Evolutionary conservation across 2,113 vertebrate genomes (phyloP).

Genomic region (Triplophysa siluroides): DNA sequence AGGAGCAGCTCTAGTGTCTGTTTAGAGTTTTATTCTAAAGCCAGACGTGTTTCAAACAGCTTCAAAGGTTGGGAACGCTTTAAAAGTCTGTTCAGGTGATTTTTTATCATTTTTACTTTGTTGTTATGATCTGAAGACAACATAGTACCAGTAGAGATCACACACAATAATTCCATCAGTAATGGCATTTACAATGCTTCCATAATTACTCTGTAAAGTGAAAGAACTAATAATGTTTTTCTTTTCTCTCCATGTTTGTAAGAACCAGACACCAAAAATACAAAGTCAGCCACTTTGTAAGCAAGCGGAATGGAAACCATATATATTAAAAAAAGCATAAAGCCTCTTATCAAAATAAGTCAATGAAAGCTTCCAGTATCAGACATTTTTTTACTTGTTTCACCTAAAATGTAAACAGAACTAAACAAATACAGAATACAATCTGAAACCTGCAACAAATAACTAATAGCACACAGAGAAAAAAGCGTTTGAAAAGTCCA

Average conservation of each 20-base stretch:
- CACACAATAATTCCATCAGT: slow-evolving; percentile 57
- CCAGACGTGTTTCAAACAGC: background rate
- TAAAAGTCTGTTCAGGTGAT: slow-evolving; percentile 34
- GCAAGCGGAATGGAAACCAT: slow-evolving; percentile 56
- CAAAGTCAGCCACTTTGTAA: slow-evolving; percentile 54
- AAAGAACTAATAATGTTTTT: slow-evolving; percentile 50
- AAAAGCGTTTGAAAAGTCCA: slow-evolving; percentile 75
- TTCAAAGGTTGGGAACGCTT: slow-evolving; percentile 43
- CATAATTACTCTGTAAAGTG: slow-evolving; percentile 59
- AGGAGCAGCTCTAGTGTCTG: slow-evolving; percentile 54
- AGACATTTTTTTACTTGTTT: background rate
- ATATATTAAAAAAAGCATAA: slow-evolving; percentile 49
- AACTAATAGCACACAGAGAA: slow-evolving; percentile 37
- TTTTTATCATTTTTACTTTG: slow-evolving; percentile 38
- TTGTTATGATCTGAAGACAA: slow-evolving; percentile 59
- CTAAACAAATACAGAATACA: slow-evolving; percentile 50
- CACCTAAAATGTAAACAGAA: background rate
- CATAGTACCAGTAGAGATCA: slow-evolving; percentile 66
- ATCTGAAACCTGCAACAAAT: slow-evolving; percentile 59
- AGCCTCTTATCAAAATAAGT: slow-evolving; percentile 49
- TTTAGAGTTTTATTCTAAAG: slow-evolving; percentile 27
- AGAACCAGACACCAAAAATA: slow-evolving; percentile 57
- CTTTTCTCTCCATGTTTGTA: slow-evolving; percentile 53
- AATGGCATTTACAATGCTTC: slow-evolving; percentile 71
- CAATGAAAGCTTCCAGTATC: slow-evolving; percentile 52